Conservation (phyloP, 1,140 invertebrate species). For the Anagrus nilaparvatae region DNA sequence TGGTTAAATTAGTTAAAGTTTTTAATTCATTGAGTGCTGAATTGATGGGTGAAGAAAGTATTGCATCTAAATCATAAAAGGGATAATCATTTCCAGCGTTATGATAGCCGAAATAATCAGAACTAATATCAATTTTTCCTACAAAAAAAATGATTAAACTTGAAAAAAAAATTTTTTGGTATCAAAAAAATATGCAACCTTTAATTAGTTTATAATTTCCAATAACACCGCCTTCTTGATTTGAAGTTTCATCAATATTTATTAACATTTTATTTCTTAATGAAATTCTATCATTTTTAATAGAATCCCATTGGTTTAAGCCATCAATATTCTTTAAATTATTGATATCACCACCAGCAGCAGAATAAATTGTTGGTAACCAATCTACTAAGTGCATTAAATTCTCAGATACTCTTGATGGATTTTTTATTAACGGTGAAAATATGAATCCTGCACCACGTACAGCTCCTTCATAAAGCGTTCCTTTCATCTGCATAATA, state of each 20-base stretch:
- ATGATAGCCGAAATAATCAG: too few species aligned
- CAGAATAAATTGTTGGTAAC: conserved; percentile 55
- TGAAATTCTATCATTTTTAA: conserved; percentile 16
- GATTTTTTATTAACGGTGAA: conserved; percentile 41
- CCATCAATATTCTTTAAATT: conserved; percentile 29
- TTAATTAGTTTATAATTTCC: conserved; percentile 28
- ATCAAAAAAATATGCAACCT: too few species aligned
- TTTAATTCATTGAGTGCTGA: conserved; percentile 18
- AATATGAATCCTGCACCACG: conserved; percentile 50
- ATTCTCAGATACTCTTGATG: conserved; percentile 43
- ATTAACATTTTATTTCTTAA: conserved; percentile 20
- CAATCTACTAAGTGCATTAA: conserved; percentile 65
- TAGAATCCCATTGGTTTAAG: conserved; percentile 41
- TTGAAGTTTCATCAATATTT: conserved; percentile 27
- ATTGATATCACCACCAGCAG: conserved; percentile 41
- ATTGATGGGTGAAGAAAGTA: conserved; percentile 21
- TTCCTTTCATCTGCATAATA: conserved; percentile 35
- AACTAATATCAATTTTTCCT: too few species aligned
- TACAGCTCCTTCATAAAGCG: conserved; percentile 56
- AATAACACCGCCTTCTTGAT: conserved; percentile 20
- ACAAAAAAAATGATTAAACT: too few species aligned
- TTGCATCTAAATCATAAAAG: conserved; percentile 18
- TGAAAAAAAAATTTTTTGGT: too few species aligned
- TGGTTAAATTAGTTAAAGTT: not conserved
- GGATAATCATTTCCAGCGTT: too few species aligned